Evolutionary conservation across 2,888 invertebrate genomes (phyloP), one percentile per base, ranked within the genome.

Genomic region (Pandemis corylana): DNA sequence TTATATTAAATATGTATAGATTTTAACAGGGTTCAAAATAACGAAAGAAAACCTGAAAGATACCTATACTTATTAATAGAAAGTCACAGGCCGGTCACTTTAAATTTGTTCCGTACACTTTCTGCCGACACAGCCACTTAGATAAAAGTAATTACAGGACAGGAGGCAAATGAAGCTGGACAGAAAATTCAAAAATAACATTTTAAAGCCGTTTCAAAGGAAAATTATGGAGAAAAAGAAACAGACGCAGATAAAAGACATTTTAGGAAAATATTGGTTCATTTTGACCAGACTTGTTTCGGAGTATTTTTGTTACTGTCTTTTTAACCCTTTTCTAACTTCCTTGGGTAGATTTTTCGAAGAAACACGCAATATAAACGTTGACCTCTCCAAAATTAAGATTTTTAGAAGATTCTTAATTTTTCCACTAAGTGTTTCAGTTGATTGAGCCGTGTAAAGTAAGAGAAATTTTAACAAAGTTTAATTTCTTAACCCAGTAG

Each of bases 101-200:
- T 5, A 15, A 59, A 59, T 56, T 56, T 56, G 28, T 59, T 59
- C 20, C 59, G 28, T 28, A 59, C 28, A 59, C 28, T 80, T 84
- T 81, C 78, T 77, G 77, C 72, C 75, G 75, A 71, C 84, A 83
- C 84, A 83, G 79, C 80, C 81, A 80, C 75, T 81, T 80, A 80
- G 78, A 76, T 77, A 76, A 77, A 69, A 72, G 80, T 83, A 84
- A 87, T 85, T 85, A 84, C 79, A 77, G 44, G 79, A 76, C 79
- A 81, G 76, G 79, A 78, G 76, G 15, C 49, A 67, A 67, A 51
- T 46, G 62, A 65, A 65, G 49, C 72, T 77, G 78, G 75, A 76
- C 76, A 46, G 70, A 70, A 78, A 85, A 86, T 81, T 81, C 20
- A 81, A 83, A 83, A 83, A 86, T 80, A 84, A 83, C 80, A 80